Base-by-base conservation (phyloP, 1,140 invertebrate species). In the Steinernema khuongi region DNA sequence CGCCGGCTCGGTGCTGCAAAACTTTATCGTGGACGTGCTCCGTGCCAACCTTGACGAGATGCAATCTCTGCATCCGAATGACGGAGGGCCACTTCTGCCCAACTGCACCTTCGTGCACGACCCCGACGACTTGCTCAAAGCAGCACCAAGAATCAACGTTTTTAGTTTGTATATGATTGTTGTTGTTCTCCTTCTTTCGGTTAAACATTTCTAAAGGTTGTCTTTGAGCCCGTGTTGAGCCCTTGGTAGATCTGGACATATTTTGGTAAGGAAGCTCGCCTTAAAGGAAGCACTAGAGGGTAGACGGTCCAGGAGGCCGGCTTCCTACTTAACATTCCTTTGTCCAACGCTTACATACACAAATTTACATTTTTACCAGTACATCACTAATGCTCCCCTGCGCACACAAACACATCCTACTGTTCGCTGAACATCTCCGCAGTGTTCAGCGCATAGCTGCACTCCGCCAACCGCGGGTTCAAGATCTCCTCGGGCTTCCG, bases 371-470 rank as follows among this genome's bases (percentile, higher is more conserved):
- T n/a, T n/a, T n/a, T n/a, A n/a, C n/a, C n/a, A n/a, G n/a, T n/a
- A n/a, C n/a, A n/a, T n/a, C n/a, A n/a, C n/a, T n/a, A n/a, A n/a
- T n/a, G n/a, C n/a, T n/a, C n/a, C n/a, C n/a, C n/a, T n/a, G n/a
- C n/a, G n/a, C n/a, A n/a, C n/a, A 41, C 36, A 41, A 41, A 41
- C 7, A 7, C n/a, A 22, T 26, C 50, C 26, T 22, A 60, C 26
- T 60, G 11, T 14, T 60, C 50, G 4, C 19, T 26, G 26, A 60
- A 60, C 50, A 60, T 60, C 50, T 60, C 11, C 19, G 11, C 7
- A 60, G 50, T 60, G 50, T 60, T 60, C 11, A 60, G 50, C 11
- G 50, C 50, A 22, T 60, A 60, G 50, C 50, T 60, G 22, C 50
- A 60, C 50, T 60, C 50, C 4, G 14, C 7, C 19, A 60, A 22